Evolutionary conservation across 2,113 vertebrate genomes (phyloP).

Genomic region (Thalassoma bifasciatum): DNA sequence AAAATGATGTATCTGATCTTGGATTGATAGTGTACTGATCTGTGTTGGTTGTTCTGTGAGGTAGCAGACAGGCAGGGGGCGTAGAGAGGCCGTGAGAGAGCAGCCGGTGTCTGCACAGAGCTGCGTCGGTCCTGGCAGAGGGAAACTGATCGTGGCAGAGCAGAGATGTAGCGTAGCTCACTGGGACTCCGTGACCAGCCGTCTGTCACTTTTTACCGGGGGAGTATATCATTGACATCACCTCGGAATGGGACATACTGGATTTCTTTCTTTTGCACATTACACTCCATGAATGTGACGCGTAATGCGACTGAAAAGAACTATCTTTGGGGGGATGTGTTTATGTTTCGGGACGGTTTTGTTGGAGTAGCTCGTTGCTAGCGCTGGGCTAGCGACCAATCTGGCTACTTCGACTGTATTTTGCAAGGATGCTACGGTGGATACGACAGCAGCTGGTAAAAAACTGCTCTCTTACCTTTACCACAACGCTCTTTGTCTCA

Average conservation of each 20-base stretch:
- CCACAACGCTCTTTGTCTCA: not conserved
- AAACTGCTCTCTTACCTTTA: constrained; percentile 22
- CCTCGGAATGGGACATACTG: constrained; percentile 30
- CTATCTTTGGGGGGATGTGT: constrained; percentile 51
- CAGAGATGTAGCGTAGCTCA: constrained; percentile 66
- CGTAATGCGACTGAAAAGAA: constrained; percentile 62
- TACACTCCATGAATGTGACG: constrained; percentile 30
- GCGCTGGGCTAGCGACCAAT: constrained; percentile 72
- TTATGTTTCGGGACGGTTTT: constrained; percentile 67
- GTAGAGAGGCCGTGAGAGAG: constrained; percentile 40
- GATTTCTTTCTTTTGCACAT: not conserved
- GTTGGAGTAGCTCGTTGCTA: constrained; percentile 79
- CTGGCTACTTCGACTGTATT: constrained; percentile 58
- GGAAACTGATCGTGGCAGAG: constrained; percentile 56
- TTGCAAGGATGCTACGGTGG: constrained; percentile 92
- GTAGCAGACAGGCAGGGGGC: constrained; percentile 56
- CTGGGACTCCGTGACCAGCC: constrained; percentile 58
- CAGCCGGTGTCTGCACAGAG: constrained; percentile 18
- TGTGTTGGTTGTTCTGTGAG: not conserved
- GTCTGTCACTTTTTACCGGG: constrained; percentile 58
- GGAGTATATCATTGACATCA: constrained; percentile 14
- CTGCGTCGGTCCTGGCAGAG: constrained; percentile 32
- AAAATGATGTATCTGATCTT: too few species aligned
- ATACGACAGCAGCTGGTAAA: constrained; percentile 97
- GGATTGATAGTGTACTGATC: not conserved